Evolutionary conservation across 1,140 invertebrate species (phyloP).

Genomic region (Atta cephalotes): DNA sequence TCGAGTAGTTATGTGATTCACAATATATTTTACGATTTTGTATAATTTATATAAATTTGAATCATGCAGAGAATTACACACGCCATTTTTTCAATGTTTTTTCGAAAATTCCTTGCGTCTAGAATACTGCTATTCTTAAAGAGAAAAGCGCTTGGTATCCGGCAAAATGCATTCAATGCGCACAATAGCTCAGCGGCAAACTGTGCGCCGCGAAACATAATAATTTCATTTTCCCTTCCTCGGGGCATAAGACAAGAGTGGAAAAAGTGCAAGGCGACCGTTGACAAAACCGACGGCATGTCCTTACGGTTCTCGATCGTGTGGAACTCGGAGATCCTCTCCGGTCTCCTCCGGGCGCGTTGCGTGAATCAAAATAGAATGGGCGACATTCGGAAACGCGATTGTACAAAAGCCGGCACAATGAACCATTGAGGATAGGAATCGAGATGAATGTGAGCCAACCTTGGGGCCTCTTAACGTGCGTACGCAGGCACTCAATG

Average conservation of each 20-base stretch:
- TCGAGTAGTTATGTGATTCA: background rate
- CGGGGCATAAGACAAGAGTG: slow-evolving; percentile 69
- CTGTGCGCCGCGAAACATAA: slow-evolving; percentile 57
- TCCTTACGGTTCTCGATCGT: slow-evolving; percentile 19
- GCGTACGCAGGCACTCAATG: slow-evolving; percentile 53
- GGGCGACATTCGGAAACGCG: slow-evolving; percentile 72
- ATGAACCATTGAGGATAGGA: slow-evolving; percentile 79
- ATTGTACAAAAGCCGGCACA: slow-evolving; percentile 80
- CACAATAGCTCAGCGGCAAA: slow-evolving; percentile 67
- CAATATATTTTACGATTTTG: background rate
- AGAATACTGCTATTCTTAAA: background rate
- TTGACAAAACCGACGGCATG: slow-evolving; percentile 74
- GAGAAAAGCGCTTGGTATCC: slow-evolving; percentile 3
- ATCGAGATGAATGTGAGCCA: slow-evolving; percentile 80
- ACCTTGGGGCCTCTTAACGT: slow-evolving; percentile 74
- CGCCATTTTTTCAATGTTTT: background rate
- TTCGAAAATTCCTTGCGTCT: background rate
- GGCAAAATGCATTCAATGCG: slow-evolving; percentile 42
- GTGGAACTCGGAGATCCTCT: slow-evolving; percentile 21
- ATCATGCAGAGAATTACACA: background rate
- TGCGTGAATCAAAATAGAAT: slow-evolving; percentile 61
- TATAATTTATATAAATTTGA: background rate
- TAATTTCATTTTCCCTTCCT: slow-evolving; percentile 72
- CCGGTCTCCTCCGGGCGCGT: slow-evolving; percentile 46
- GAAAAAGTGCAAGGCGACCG: slow-evolving; percentile 73